Base-by-base conservation (phyloP, 1,140 invertebrate genomes). In the Solenopsis fugax region DNA sequence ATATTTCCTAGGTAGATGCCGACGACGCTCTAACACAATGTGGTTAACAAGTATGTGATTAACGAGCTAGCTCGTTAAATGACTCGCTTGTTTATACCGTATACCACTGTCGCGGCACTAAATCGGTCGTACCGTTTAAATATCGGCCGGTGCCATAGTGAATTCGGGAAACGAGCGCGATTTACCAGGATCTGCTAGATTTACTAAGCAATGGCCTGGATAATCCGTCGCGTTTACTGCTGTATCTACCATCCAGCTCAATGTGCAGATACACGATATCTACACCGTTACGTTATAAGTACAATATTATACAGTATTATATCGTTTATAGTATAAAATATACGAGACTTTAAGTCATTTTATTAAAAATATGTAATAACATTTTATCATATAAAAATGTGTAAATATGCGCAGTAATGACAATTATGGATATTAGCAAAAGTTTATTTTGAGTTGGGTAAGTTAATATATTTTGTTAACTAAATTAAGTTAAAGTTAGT, bases 151-250 rank as follows among this genome's bases (percentile, higher is more conserved):
- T 60, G 48, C 13, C n/a, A 75, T 54, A 88, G 72, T 69, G 75
- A 88, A 89, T 88, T 69, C 88, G 86, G 85, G 87, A 86, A 88
- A 91, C 81, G 85, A 85, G 91, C 87, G 69, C 88, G 78, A 91
- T 90, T 90, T 88, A 88, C 88, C 64, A 87, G 85, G 87, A 91
- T 89, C 88, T 92, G 87, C 84, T 91, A 90, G 89, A 92, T 92
- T 92, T 89, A 88, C 91, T 91, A 92, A 92, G 91, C 91, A 92
- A 92, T 90, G 91, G 88, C 69, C 88, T 86, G 91, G 87, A 91
- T 92, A 92, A 92, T 92, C 91, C 88, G 85, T 87, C 86, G 87
- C 85, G 87, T 90, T 92, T 91, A 88, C 81, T 64, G 29, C 54
- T 76, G 67, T 69, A 81, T 60, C 78, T 71, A 89, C 62, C 78